Evolutionary conservation across 2,797 vertebrate species (phyloP).

Genomic region (Crocidura indochinensis): DNA sequence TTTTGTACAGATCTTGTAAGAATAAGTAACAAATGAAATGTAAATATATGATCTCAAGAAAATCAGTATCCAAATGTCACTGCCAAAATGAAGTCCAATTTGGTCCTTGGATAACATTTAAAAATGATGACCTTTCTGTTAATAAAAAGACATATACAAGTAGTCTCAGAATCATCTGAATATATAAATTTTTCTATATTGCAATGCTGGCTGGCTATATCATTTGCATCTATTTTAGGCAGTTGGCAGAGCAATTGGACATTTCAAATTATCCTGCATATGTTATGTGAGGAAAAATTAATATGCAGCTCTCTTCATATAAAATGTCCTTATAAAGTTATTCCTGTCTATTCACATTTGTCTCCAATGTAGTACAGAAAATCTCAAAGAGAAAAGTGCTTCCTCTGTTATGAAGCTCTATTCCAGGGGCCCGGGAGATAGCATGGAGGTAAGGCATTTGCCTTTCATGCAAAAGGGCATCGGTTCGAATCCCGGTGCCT

Average conservation of each 20-base stretch:
- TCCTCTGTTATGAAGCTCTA: background rate
- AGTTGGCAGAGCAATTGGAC: conserved; percentile 7
- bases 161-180: conserved; percentile 30
- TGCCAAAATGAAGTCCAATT: background rate
- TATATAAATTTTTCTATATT: background rate
- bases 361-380: background rate
- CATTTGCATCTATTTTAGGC: conserved; percentile 45
- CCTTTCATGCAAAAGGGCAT: no score
- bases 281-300: conserved; percentile 45
- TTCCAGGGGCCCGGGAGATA: no score
- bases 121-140: conserved; percentile 56
- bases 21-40: conserved; percentile 18
- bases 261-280: conserved; percentile 57
- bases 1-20: conserved; percentile 22
- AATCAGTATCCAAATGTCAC: conserved; percentile 29
- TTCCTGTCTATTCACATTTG: conserved; percentile 12
- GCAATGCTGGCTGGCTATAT: background rate
- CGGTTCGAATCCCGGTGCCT: no score
- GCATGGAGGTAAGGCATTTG: no score
- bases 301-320: background rate
- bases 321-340: conserved; percentile 45
- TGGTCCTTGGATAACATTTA: conserved; percentile 45
- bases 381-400: background rate
- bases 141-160: conserved; percentile 14
- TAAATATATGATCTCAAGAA: background rate